These are phyloP conservation scores for Anser cygnoides DNA, from an alignment of 2,113 vertebrate species.

Conservation along the genomic window DNA sequence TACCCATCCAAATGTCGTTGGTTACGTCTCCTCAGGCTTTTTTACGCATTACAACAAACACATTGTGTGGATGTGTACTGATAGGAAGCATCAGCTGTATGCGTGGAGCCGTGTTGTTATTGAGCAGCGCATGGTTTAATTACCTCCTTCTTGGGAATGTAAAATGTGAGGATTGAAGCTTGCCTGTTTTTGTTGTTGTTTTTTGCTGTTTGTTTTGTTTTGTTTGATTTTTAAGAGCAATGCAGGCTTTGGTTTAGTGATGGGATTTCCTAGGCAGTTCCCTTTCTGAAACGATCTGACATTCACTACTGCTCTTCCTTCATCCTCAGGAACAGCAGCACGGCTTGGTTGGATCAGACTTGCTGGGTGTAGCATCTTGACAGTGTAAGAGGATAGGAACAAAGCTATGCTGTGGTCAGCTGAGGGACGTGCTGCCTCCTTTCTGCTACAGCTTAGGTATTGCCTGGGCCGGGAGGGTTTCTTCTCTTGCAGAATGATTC, in stretches of 20 bases:
- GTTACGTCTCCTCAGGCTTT: not conserved
- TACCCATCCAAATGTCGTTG: not conserved
- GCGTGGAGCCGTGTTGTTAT: not conserved
- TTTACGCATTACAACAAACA: not conserved
- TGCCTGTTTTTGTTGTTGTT: not conserved
- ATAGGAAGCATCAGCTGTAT: not conserved
- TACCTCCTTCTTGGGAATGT: not conserved
- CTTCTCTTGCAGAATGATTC: not conserved
- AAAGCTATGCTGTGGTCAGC: rapidly evolving
- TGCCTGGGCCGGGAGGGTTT: not conserved
- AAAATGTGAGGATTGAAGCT: not conserved
- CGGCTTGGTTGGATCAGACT: not conserved
- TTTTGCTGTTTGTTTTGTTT: not conserved
- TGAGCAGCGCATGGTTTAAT: not conserved
- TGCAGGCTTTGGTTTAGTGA: not conserved
- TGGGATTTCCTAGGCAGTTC: not conserved
- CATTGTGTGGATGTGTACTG: not conserved
- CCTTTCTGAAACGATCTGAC: not conserved
- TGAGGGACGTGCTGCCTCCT: not conserved
- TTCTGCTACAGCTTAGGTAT: not conserved
- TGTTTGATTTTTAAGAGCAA: not conserved
- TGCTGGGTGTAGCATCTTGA: not conserved
- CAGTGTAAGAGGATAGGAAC: not conserved
- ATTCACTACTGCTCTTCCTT: not conserved
- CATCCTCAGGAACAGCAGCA: not conserved